Evolutionary conservation across 1,140 invertebrate species (phyloP).

Genomic region (Ostrea denselamellosa): DNA sequence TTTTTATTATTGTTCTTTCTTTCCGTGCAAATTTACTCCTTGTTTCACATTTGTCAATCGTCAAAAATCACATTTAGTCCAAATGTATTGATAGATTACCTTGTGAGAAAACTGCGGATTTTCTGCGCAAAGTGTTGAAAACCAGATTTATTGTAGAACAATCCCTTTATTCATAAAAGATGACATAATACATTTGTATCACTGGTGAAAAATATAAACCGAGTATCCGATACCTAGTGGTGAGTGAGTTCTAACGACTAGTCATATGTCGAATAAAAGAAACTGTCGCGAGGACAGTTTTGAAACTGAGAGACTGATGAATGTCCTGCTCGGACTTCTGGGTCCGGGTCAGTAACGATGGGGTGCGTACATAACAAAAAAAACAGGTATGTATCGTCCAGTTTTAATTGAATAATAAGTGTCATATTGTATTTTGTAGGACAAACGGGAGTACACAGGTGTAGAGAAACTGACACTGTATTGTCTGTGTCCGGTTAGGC

Average conservation of each 20-base stretch:
- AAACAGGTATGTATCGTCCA: neutral
- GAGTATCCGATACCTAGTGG: neutral
- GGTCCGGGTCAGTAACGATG: neutral
- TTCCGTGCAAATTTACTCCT: neutral
- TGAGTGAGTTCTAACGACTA: neutral
- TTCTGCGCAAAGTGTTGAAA: neutral
- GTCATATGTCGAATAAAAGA: neutral
- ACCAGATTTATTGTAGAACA: neutral
- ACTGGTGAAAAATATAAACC: constrained; percentile 6
- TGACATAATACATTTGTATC: constrained; percentile 36
- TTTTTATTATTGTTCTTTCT: neutral
- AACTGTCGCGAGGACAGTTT: neutral
- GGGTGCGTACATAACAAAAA: neutral
- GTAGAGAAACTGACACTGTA: neutral
- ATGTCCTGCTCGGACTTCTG: neutral
- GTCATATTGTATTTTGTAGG: neutral
- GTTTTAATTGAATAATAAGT: constrained; percentile 35
- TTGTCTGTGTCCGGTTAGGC: neutral
- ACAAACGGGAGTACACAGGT: neutral
- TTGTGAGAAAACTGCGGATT: neutral
- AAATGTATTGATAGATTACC: neutral
- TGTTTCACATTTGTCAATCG: constrained; percentile 2
- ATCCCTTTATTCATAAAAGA: neutral
- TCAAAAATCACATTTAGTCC: neutral
- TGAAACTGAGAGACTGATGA: neutral